Percentiles rank a stretch among this genome's conserved stretches.
phyloP scores from a whole-genome alignment of 2,113 vertebrate genomes.

The Oxygymnocypris stewartii region DNA sequence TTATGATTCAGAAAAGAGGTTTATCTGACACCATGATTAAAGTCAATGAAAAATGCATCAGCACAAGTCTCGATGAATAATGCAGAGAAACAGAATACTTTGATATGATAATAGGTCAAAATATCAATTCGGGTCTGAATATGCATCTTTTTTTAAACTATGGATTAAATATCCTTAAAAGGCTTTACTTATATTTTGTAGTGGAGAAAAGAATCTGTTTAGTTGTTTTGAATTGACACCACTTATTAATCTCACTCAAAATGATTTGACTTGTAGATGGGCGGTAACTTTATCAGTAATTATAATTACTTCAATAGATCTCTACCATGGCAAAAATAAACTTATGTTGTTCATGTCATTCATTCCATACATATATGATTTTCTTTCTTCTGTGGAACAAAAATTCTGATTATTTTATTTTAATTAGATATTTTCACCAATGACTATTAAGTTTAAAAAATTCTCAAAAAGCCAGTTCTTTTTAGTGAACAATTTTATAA shows the following conservation, averaged over 20 bases:
- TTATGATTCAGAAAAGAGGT: neutral
- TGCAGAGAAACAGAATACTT: conserved; percentile 26
- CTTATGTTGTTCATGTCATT: neutral
- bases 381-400: neutral
- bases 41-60: conserved; percentile 33
- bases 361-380: neutral
- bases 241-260: neutral
- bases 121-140: neutral
- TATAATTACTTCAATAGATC: neutral
- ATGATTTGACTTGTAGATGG: neutral
- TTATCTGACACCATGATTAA: conserved; percentile 26
- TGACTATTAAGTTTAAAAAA: neutral
- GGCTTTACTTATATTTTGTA: neutral
- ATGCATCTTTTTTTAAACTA: conserved; percentile 4
- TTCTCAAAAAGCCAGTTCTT: neutral
- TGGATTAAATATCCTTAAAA: neutral
- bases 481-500: neutral
- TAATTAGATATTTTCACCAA: neutral
- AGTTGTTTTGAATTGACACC: neutral
- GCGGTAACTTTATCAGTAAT: neutral
- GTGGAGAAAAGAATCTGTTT: neutral
- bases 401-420: neutral
- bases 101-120: neutral
- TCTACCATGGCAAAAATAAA: neutral
- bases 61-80: neutral